Percentiles rank a stretch among this genome's conserved stretches.
Conservation (phyloP, 2,888 invertebrate genomes). For the Apodemia duryi region DNA sequence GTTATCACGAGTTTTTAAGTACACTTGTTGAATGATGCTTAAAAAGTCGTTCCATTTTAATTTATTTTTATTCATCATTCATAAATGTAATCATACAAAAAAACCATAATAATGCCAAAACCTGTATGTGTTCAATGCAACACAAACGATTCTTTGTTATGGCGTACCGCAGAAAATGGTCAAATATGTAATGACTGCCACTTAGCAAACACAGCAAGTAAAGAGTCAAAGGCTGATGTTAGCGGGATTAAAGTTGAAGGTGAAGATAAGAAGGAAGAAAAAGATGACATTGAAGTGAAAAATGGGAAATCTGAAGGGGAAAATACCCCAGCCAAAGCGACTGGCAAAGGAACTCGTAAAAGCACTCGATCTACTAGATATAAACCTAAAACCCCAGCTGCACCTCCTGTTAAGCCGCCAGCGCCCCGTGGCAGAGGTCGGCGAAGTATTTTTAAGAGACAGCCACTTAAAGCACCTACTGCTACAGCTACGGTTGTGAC, state of each 20-base stretch:
- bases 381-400: conserved; percentile 66
- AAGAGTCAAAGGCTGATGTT: conserved; percentile 50
- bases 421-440: conserved; percentile 85
- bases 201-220: conserved; percentile 60
- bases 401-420: conserved; percentile 46
- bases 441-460: conserved; percentile 87
- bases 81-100: not conserved
- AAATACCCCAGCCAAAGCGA: conserved; percentile 65
- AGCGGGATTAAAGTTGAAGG: conserved; percentile 47
- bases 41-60: no score
- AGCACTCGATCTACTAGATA: conserved; percentile 80
- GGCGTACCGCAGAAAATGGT: conserved; percentile 87
- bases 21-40: no score
- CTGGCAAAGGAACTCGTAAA: conserved; percentile 75
- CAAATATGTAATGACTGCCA: conserved; percentile 89
- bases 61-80: not conserved
- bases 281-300: conserved; percentile 45
- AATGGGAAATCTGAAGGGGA: conserved; percentile 54
- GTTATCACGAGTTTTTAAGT: no score
- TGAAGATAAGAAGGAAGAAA: conserved; percentile 54
- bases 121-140: conserved; percentile 86
- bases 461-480: conserved; percentile 88
- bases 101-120: conserved; percentile 54
- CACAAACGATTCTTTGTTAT: conserved; percentile 84
- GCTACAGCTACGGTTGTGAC: conserved; percentile 90